A percentile compares a stretch with the other conserved stretches of the same genome.
phyloP scores from a whole-genome alignment of 2,888 invertebrate species.

The Mimumesa dahlbomi region DNA sequence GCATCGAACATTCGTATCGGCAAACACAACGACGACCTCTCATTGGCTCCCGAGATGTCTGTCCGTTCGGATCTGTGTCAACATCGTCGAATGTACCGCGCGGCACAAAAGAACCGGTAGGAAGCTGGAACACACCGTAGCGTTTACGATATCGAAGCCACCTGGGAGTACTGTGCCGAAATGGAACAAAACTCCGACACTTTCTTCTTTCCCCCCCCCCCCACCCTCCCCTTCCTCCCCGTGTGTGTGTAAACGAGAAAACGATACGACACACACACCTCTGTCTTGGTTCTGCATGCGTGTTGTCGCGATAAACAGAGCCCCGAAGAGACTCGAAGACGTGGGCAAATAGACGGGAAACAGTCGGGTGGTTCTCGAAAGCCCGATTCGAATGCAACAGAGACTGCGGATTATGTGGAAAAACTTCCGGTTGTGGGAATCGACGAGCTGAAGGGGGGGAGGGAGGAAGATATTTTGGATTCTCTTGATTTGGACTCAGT shows the following conservation, averaged over 20 bases:
- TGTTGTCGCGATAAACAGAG: no score
- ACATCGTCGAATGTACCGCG: slow-evolving; percentile 36
- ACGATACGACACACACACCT: background rate
- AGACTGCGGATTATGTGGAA: no score
- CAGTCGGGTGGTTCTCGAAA: no score
- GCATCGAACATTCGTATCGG: background rate
- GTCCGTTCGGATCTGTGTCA: slow-evolving; percentile 48
- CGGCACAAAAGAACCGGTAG: slow-evolving; percentile 31
- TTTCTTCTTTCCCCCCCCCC: slow-evolving; percentile 14
- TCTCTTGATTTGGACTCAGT: no score
- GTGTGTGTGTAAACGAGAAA: background rate
- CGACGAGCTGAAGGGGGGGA: no score
- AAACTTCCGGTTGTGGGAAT: no score
- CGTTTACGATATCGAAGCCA: slow-evolving; percentile 56
- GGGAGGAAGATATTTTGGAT: no score
- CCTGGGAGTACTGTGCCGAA: slow-evolving; percentile 40
- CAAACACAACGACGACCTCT: slow-evolving; percentile 5
- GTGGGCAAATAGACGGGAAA: no score
- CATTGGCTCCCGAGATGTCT: slow-evolving; percentile 27
- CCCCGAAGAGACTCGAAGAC: no score
- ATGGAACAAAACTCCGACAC: slow-evolving; percentile 46
- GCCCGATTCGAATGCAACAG: no score
- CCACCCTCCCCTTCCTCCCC: slow-evolving; percentile 4
- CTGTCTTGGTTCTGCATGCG: background rate
- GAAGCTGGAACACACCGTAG: slow-evolving; percentile 31